A percentile compares a stretch with the other conserved stretches of the same genome.
These are phyloP conservation scores for Aplysia californica DNA, from an alignment of 1,140 invertebrate species.

Conservation along the genomic window DNA sequence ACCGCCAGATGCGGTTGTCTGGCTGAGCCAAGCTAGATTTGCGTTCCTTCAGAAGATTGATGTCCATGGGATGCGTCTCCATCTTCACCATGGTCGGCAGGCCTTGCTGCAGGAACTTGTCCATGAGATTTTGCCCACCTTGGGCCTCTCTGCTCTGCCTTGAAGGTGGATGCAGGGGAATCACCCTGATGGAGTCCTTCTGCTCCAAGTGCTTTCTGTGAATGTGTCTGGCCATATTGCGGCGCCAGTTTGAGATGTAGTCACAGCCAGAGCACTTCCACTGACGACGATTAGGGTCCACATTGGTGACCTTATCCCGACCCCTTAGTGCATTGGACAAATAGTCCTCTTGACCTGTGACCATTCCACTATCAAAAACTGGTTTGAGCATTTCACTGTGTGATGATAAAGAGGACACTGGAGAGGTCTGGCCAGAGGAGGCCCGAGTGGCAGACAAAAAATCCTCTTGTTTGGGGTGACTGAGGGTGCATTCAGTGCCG, in stretches of 20 bases:
- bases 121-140: too few relatives aligned
- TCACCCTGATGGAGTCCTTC: not conserved
- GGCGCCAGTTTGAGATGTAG: constrained; percentile 64
- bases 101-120: too few relatives aligned
- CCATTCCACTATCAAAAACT: too few relatives aligned
- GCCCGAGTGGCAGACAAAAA: not conserved
- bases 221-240: constrained; percentile 59
- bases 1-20: constrained; percentile 54
- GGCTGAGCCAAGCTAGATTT: too few relatives aligned
- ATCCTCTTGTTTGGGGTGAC: constrained; percentile 20
- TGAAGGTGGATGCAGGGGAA: not conserved
- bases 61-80: too few relatives aligned
- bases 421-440: not conserved
- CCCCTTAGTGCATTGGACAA: not conserved
- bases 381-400: not conserved
- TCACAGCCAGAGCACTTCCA: constrained; percentile 64
- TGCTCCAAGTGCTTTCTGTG: constrained; percentile 51
- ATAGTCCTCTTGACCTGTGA: not conserved
- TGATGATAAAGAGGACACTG: not conserved
- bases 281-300: constrained; percentile 7
- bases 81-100: too few relatives aligned
- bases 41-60: too few relatives aligned
- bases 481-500: constrained; percentile 22
- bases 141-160: not conserved
- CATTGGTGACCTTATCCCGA: not conserved